These are phyloP conservation scores for Leptodactylus fallax DNA, from an alignment of 2,797 vertebrate species.

Conservation along the genomic window DNA sequence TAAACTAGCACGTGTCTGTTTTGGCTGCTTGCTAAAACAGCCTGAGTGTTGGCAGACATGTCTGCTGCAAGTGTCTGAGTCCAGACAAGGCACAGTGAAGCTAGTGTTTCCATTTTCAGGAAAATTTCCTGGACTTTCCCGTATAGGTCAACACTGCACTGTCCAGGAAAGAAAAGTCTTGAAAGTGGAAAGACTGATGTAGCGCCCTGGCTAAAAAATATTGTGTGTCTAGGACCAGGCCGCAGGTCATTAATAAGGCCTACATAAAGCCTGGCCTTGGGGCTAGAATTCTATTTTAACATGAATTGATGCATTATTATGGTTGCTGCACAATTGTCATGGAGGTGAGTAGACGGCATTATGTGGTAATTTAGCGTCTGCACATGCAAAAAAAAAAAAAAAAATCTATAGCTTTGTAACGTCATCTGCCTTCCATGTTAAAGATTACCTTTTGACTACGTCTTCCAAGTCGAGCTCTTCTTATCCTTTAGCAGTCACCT, in stretches of 20 bases:
- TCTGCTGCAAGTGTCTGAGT: constrained; percentile 35
- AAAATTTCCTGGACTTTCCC: constrained; percentile 33
- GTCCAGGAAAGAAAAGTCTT: constrained; percentile 23
- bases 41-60: constrained; percentile 44
- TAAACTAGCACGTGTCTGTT: constrained; percentile 37
- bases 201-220: neutral
- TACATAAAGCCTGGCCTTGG: neutral
- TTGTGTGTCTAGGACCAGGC: too few species aligned
- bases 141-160: constrained; percentile 20
- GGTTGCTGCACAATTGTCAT: neutral
- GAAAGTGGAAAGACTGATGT: constrained; percentile 18
- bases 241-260: neutral
- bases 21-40: constrained; percentile 28
- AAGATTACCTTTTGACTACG: too few species aligned
- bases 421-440: too few species aligned
- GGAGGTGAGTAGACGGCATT: too few species aligned
- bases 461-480: too few species aligned
- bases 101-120: constrained; percentile 43
- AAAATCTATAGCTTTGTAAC: too few species aligned
- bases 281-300: neutral
- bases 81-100: constrained; percentile 37
- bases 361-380: too few species aligned
- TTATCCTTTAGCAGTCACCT: too few species aligned
- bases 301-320: neutral
- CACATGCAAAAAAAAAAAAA: too few species aligned